A percentile compares a stretch with the other conserved stretches of the same genome.
phyloP scores from a whole-genome alignment of 2,888 invertebrate species.

The Selenia dentaria region DNA sequence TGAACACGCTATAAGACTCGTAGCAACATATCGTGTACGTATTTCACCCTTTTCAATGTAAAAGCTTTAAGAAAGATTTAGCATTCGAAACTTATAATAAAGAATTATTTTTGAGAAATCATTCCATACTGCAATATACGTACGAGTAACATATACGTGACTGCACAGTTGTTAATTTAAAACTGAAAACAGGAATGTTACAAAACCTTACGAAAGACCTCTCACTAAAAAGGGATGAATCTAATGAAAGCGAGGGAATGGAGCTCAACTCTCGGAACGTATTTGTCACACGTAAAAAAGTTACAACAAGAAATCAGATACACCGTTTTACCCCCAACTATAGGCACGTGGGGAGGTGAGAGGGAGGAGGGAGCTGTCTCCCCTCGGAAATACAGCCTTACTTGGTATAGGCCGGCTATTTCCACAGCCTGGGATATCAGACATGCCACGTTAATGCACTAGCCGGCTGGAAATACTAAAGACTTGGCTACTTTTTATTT shows the following conservation, averaged over 20 bases:
- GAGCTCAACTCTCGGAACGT: conserved; percentile 26
- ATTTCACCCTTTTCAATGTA: neutral
- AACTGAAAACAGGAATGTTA: conserved; percentile 1
- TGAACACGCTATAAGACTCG: neutral
- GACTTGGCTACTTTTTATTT: conserved; percentile 18
- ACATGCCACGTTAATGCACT: conserved; percentile 56
- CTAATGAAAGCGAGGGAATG: conserved; percentile 22
- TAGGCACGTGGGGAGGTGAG: conserved; percentile 29
- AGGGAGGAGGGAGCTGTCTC: conserved; percentile 6
- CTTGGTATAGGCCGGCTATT: conserved; percentile 53
- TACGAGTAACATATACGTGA: too few species aligned
- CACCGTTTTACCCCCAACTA: conserved; percentile 48
- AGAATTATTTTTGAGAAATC: too few species aligned
- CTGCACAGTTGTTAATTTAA: too few species aligned
- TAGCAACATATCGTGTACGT: neutral
- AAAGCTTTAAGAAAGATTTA: neutral
- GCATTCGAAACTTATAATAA: too few species aligned
- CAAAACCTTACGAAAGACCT: too few species aligned
- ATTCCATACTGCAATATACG: too few species aligned
- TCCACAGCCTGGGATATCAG: conserved; percentile 53
- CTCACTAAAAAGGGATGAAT: conserved; percentile 19
- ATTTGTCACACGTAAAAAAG: conserved; percentile 42
- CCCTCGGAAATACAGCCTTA: conserved; percentile 40
- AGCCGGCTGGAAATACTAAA: conserved; percentile 30
- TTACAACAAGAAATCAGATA: conserved; percentile 60